phyloP scores from a whole-genome alignment of 2,888 invertebrate species.

The Crossocerus cetratus region DNA sequence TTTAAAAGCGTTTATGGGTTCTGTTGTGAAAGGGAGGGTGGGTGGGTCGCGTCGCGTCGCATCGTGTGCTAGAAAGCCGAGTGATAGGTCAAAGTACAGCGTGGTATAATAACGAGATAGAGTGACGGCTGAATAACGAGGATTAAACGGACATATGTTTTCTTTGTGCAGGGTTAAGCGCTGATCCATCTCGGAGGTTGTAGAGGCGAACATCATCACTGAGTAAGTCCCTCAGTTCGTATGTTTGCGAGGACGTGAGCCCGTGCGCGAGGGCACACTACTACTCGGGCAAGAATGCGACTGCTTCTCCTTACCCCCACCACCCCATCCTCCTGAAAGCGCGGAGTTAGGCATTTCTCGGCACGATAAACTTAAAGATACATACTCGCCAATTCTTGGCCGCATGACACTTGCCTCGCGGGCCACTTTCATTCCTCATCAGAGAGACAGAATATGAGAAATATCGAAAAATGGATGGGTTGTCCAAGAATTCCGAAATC shows the following conservation, averaged over 20 bases:
- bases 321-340: too few relatives aligned
- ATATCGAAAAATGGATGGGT: too few relatives aligned
- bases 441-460: too few relatives aligned
- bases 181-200: conserved; percentile 63
- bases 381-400: too few relatives aligned
- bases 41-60: too few relatives aligned
- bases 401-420: too few relatives aligned
- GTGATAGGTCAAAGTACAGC: too few relatives aligned
- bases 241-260: background rate
- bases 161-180: conserved; percentile 55
- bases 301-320: conserved; percentile 38
- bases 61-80: too few relatives aligned
- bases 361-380: conserved; percentile 19
- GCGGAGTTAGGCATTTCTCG: conserved; percentile 31
- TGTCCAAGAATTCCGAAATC: too few relatives aligned
- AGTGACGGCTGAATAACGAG: background rate
- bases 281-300: conserved; percentile 33
- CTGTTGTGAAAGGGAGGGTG: too few relatives aligned
- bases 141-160: conserved; percentile 43
- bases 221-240: conserved; percentile 56
- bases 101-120: background rate
- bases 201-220: conserved; percentile 67
- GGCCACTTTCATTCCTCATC: too few relatives aligned
- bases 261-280: conserved; percentile 3
- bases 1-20: too few relatives aligned